These are phyloP conservation scores for Valencia hispanica DNA, from an alignment of 2,797 vertebrate species.

Conservation along the genomic window DNA sequence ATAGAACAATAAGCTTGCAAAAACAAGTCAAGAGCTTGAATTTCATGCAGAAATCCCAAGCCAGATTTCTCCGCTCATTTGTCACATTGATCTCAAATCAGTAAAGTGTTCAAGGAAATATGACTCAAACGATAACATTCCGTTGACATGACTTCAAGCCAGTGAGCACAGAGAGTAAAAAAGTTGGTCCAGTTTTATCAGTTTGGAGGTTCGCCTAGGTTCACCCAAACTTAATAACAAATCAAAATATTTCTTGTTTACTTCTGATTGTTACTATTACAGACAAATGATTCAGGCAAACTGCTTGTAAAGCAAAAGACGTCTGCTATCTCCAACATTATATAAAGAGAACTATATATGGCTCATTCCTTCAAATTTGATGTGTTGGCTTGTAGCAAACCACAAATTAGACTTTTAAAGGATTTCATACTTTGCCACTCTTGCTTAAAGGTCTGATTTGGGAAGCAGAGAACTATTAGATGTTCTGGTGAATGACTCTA, in stretches of 20 bases:
- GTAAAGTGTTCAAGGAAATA: conserved; percentile 26
- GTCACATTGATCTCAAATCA: conserved; percentile 42
- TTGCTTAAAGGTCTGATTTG: no score
- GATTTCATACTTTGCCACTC: no score
- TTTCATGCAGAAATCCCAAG: conserved; percentile 41
- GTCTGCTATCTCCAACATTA: no score
- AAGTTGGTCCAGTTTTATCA: conserved; percentile 58
- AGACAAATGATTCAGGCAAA: not conserved
- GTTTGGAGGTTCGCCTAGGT: conserved; percentile 39
- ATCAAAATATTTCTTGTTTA: no score
- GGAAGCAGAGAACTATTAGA: no score
- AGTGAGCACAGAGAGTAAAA: conserved; percentile 46
- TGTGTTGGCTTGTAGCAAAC: no score
- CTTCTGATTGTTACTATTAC: no score
- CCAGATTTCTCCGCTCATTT: not conserved
- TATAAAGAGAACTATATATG: no score
- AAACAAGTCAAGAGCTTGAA: conserved; percentile 27
- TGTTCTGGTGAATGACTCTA: no score
- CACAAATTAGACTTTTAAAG: no score
- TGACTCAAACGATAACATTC: not conserved
- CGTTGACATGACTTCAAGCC: conserved; percentile 37
- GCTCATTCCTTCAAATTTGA: no score
- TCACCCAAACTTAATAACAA: not conserved
- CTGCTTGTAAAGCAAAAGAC: no score
- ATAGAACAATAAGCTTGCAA: conserved; percentile 27